Evolutionary conservation across 2,113 vertebrate species (phyloP).

Genomic region (Phrynosoma blainvillii): DNA sequence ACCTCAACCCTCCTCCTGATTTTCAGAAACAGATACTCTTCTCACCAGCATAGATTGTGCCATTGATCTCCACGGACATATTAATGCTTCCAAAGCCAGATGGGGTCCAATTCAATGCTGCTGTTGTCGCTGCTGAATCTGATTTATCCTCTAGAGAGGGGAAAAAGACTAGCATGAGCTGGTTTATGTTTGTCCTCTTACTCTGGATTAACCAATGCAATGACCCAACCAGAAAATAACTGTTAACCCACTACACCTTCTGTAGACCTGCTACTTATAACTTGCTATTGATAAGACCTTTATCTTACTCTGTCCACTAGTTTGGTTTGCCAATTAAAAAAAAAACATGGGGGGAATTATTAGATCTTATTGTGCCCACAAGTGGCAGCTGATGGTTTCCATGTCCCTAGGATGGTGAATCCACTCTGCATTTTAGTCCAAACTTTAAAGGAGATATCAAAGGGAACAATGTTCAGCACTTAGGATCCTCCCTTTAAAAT

Average conservation of each 20-base stretch:
- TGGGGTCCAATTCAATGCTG: constrained; percentile 74
- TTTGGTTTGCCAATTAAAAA: not conserved
- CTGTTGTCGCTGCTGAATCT: constrained; percentile 56
- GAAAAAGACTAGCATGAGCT: constrained; percentile 20
- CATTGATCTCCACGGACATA: constrained; percentile 87
- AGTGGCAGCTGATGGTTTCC: no score
- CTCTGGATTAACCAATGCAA: not conserved
- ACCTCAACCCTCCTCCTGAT: not conserved
- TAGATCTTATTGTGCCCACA: no score
- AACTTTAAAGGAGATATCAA: no score
- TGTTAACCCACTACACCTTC: not conserved
- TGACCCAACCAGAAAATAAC: not conserved
- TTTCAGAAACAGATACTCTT: not conserved
- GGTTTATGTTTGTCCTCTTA: accelerated
- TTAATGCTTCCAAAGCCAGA: constrained; percentile 81
- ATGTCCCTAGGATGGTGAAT: no score
- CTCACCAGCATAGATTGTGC: constrained; percentile 83
- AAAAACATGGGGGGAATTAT: not conserved
- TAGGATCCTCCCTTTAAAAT: no score
- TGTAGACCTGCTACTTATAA: not conserved
- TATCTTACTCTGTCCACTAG: no score
- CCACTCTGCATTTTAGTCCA: no score
- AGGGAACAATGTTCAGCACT: no score
- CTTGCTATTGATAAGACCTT: not conserved
- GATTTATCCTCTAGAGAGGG: constrained; percentile 73